A percentile compares a stretch with the other conserved stretches of the same genome.
phyloP scores from a whole-genome alignment of 2,113 vertebrate genomes.

The Varanus komodoensis region DNA sequence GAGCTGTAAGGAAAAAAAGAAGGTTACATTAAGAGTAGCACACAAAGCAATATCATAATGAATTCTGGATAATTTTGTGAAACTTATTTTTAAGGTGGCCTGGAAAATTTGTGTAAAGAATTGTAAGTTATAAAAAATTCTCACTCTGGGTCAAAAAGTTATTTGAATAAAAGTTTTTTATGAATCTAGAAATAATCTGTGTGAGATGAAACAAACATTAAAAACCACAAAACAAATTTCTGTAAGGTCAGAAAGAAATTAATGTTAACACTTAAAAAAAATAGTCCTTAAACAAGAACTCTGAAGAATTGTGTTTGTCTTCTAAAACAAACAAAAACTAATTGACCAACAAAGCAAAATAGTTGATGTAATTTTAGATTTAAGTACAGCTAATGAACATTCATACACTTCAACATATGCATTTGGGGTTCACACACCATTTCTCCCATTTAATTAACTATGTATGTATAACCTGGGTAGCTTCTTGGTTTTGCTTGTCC shows the following conservation, averaged over 20 bases:
- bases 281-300: not conserved
- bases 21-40: not conserved
- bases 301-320: not conserved
- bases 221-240: not conserved
- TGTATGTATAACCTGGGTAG: conserved; percentile 86
- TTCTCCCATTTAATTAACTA: not conserved
- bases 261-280: not conserved
- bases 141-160: too few species aligned
- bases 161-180: not conserved
- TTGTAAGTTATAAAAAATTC: too few species aligned
- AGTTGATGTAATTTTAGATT: not conserved
- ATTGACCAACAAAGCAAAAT: not conserved
- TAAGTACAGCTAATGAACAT: not conserved
- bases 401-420: not conserved
- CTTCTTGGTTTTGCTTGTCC: conserved; percentile 94
- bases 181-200: not conserved
- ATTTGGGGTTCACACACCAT: not conserved
- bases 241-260: not conserved
- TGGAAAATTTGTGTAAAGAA: too few species aligned
- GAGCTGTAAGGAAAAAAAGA: not conserved
- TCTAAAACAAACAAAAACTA: not conserved
- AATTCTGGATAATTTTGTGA: too few species aligned
- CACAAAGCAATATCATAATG: too few species aligned
- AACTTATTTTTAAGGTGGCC: too few species aligned
- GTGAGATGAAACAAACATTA: not conserved